A percentile compares a stretch with the other conserved stretches of the same genome.
These are phyloP conservation scores for Cladopsammia gracilis DNA, from an alignment of 64 coral and sea anemone genomes.

Conservation along the genomic window DNA sequence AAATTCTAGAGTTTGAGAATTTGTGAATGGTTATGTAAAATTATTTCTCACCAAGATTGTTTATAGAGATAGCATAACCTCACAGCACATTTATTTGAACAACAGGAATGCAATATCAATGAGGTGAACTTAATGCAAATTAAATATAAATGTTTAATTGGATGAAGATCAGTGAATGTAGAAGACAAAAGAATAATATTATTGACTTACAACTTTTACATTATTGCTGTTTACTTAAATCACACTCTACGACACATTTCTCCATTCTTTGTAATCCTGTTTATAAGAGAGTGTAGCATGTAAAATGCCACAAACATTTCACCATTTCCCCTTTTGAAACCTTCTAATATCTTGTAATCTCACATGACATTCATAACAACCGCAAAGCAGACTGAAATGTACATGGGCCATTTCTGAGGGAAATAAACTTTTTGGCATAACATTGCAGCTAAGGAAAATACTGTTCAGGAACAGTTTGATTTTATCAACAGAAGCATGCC, in stretches of 20 bases:
- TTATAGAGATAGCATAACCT: conserved; percentile 38
- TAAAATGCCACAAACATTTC: conserved; percentile 39
- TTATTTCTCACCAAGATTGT: not conserved
- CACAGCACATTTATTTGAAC: not conserved
- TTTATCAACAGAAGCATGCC: conserved; percentile 33
- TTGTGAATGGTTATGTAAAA: not conserved
- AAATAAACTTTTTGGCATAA: not conserved
- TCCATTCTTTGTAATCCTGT: not conserved
- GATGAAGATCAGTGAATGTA: conserved; percentile 33
- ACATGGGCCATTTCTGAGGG: not conserved
- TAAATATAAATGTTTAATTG: conserved; percentile 54
- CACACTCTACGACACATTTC: not conserved
- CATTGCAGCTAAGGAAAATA: conserved; percentile 15
- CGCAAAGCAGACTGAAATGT: not conserved
- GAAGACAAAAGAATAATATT: not conserved
- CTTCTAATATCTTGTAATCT: not conserved
- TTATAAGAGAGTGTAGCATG: not conserved
- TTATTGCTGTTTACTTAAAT: conserved; percentile 43
- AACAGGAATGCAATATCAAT: conserved; percentile 36
- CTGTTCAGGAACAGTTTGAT: not conserved
- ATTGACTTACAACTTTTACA: conserved; percentile 8
- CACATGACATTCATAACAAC: not conserved
- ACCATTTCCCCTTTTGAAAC: not conserved
- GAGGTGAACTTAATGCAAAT: conserved; percentile 16
- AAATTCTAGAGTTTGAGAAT: not conserved